A percentile compares a stretch with the other conserved stretches of the same genome.
Evolutionary conservation across 2,888 invertebrate species (phyloP).

Genomic region (Lasiommata megera): DNA sequence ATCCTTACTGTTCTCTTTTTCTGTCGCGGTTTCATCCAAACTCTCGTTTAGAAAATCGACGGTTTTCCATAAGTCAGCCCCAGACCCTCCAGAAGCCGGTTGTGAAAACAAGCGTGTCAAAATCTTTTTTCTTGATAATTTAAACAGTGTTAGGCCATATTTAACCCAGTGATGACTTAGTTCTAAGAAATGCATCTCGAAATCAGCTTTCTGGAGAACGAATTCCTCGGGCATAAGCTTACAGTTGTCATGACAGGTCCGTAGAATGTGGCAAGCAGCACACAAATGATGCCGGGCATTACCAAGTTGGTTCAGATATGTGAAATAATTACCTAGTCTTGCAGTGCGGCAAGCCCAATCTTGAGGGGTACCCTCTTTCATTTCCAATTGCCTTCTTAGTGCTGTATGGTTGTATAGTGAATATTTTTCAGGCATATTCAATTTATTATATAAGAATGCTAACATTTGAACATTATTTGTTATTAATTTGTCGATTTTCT

Average conservation of each 20-base stretch:
- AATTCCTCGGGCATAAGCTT: slow-evolving; percentile 71
- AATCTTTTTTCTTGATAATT: slow-evolving; percentile 75
- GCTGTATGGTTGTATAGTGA: slow-evolving; percentile 79
- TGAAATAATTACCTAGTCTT: slow-evolving; percentile 77
- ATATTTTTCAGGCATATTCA: slow-evolving; percentile 75
- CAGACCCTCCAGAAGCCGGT: slow-evolving; percentile 47
- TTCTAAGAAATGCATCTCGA: slow-evolving; percentile 71
- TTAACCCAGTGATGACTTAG: slow-evolving; percentile 83
- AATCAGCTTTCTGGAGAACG: slow-evolving; percentile 60
- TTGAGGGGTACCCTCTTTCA: slow-evolving; percentile 79
- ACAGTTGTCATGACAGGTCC: slow-evolving; percentile 77
- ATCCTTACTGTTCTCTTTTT: slow-evolving; percentile 60
- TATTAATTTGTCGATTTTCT: slow-evolving; percentile 80
- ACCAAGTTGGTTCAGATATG: slow-evolving; percentile 59
- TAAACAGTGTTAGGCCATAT: slow-evolving; percentile 81
- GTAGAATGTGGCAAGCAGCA: slow-evolving; percentile 80
- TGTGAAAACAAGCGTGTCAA: slow-evolving; percentile 64
- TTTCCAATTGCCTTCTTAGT: slow-evolving; percentile 78
- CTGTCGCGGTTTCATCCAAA: slow-evolving; percentile 40
- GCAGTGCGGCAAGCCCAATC: slow-evolving; percentile 81
- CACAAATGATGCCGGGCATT: slow-evolving; percentile 85
- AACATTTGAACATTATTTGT: slow-evolving; percentile 84
- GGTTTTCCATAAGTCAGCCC: slow-evolving; percentile 62
- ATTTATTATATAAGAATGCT: slow-evolving; percentile 81
- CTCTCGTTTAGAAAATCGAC: slow-evolving; percentile 52